These are phyloP conservation scores for Danaus chrysippus DNA, from an alignment of 2,888 invertebrate genomes.

Conservation along the genomic window DNA sequence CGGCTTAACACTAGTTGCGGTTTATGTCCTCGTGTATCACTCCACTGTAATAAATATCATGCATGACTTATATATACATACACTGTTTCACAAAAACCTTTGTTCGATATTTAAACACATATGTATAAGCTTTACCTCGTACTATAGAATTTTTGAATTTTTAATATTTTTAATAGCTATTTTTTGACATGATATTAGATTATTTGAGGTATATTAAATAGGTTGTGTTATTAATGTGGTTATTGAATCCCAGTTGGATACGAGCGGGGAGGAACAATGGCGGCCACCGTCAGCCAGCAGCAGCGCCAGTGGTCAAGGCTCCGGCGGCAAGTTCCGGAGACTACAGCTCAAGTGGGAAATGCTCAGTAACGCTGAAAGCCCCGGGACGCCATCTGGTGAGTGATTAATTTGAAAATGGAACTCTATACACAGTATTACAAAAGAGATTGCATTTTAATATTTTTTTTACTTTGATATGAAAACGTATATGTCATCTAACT, in stretches of 20 bases:
- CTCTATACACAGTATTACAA: too few relatives aligned
- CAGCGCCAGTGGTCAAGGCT: conserved; percentile 65
- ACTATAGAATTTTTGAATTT: conserved; percentile 12
- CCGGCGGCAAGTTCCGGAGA: conserved; percentile 85
- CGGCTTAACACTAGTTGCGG: conserved; percentile 23
- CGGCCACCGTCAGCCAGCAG: conserved; percentile 69
- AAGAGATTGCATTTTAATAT: too few relatives aligned
- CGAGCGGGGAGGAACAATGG: conserved; percentile 70
- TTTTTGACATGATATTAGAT: too few relatives aligned
- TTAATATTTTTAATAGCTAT: conserved; percentile 5
- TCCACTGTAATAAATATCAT: conserved; percentile 15
- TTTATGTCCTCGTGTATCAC: conserved; percentile 20
- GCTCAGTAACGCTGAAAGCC: conserved; percentile 78
- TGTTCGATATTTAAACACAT: too few relatives aligned
- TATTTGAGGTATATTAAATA: too few relatives aligned
- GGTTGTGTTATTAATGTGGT: too few relatives aligned
- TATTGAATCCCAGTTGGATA: conserved; percentile 54
- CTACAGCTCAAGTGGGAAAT: conserved; percentile 91
- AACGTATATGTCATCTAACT: too few relatives aligned
- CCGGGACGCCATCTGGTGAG: conserved; percentile 64
- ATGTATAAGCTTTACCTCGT: too few relatives aligned
- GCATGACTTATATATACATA: conserved; percentile 19
- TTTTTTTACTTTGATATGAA: too few relatives aligned
- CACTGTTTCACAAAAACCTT: too few relatives aligned
- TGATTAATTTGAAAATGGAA: not conserved